Evolutionary conservation across 2,888 invertebrate species (phyloP), one percentile per base, ranked within the genome.

Genomic region (Drosophila imparisetae): DNA sequence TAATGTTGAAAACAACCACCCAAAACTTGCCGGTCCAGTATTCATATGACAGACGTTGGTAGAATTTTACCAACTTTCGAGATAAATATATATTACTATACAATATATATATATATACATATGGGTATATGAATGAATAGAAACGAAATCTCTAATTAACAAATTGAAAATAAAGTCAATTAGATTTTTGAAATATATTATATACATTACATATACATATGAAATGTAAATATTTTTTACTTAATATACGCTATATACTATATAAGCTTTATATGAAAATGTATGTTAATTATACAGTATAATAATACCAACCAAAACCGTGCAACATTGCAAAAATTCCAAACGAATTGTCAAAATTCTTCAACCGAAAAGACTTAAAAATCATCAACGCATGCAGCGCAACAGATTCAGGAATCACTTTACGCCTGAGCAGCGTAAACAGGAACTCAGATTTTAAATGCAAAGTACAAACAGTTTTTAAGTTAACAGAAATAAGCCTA

Each of bases 1-100:
- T 67, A 72, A 71, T 75, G 65, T 83, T 78, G 54, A 64, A 72
- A 66, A 71, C 49, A 60, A 65, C 64, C 66, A 75, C 63, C 73
- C 67, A 81, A 75, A 82, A 87, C 89, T 91, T 91, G 88, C 92
- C 91, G 84, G 84, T 89, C 88, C 91, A 91, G 91, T 91, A 91
- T 91, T 91, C 64, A 73, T 64, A 65, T 68, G 66, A 70, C 52
- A 83, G 64, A 65, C 42, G 57, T 68, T 73, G 60, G 71, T 68
- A 65, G 34, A 54, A 34, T 45, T 36, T 40, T 61, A 45, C 64
- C 61, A 68, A 78, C 27, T 30, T 40, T 52, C 52, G 42, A 34
- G 36, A 52, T 36, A 48, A 38, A 66, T 11, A 60, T 10, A 48
- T 36, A 21, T 27, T 10, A 15, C 15, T 24, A 15, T 45, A 15